Evolutionary conservation across 64 coral and sea anemone genomes (phyloP).

Genomic region (Stylophora pistillata): DNA sequence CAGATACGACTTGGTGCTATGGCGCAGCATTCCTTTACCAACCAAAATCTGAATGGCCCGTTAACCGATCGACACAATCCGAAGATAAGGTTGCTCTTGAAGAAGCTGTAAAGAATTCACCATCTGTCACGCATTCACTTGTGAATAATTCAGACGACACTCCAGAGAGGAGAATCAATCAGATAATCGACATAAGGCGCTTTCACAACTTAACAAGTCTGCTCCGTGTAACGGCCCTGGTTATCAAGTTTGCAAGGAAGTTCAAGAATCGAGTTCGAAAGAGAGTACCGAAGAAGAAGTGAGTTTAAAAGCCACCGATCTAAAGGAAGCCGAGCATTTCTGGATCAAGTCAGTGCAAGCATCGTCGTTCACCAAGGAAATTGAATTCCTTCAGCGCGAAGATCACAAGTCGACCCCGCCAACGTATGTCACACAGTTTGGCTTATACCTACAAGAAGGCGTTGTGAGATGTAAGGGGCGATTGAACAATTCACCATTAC

Average conservation of each 20-base stretch:
- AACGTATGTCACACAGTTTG: slow-evolving; percentile 13
- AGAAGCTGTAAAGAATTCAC: neutral
- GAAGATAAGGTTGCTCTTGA: slow-evolving; percentile 10
- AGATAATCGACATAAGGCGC: slow-evolving; percentile 24
- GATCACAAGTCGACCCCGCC: neutral
- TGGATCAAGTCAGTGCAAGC: slow-evolving; percentile 26
- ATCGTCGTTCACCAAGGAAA: slow-evolving; percentile 16
- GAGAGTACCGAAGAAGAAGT: neutral
- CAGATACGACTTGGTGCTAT: slow-evolving; percentile 25
- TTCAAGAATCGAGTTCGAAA: slow-evolving; percentile 8
- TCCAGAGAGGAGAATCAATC: slow-evolving; percentile 13
- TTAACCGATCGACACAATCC: neutral
- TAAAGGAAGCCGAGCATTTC: slow-evolving; percentile 20
- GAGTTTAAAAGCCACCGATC: neutral
- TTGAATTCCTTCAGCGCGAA: slow-evolving; percentile 17
- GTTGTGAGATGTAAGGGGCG: slow-evolving; percentile 46
- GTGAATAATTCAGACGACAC: neutral
- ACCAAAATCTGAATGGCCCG: slow-evolving; percentile 23
- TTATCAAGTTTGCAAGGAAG: neutral
- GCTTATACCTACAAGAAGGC: slow-evolving; percentile 42
- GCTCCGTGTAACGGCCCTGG: slow-evolving; percentile 38
- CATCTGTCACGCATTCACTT: neutral
- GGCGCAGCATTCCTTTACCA: slow-evolving; percentile 16
- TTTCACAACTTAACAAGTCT: slow-evolving; percentile 21
- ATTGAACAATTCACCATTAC: slow-evolving; percentile 46